Conservation (phyloP, 1,140 invertebrate species). For the Drosophila jambulina region DNA sequence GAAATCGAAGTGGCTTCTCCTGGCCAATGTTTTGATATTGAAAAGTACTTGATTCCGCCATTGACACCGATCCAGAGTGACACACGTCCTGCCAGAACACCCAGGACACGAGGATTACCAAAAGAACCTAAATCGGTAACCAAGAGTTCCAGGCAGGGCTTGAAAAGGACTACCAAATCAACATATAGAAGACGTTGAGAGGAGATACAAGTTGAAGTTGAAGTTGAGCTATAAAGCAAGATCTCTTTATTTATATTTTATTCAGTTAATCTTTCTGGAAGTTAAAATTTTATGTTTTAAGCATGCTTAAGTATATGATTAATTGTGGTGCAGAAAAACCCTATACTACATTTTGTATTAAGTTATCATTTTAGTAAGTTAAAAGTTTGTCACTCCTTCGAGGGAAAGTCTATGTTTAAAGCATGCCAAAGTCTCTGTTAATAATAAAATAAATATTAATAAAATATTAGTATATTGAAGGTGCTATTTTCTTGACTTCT, state of each 20-base stretch:
- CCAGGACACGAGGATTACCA: fast-evolving
- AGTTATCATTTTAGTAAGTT: not conserved
- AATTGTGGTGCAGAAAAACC: too few species aligned
- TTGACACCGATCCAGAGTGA: not conserved
- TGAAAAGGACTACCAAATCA: not conserved
- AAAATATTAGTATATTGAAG: not conserved
- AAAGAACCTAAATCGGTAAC: too few species aligned
- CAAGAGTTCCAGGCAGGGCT: not conserved
- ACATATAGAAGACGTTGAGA: not conserved
- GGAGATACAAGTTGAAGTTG: not conserved
- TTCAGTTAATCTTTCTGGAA: not conserved
- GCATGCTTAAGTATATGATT: not conserved
- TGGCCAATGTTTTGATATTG: not conserved
- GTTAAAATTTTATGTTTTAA: not conserved
- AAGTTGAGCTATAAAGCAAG: not conserved
- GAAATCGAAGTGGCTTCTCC: not conserved
- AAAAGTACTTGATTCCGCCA: not conserved
- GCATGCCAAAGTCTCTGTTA: not conserved
- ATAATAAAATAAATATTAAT: not conserved
- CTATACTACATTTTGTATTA: not conserved
- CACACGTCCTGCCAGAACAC: not conserved
- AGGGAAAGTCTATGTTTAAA: not conserved
- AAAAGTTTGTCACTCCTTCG: not conserved
- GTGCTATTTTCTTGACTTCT: not conserved
- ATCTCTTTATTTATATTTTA: not conserved